These are phyloP conservation scores for Lycophotia porphyrea DNA, from an alignment of 2,888 invertebrate species.

Conservation along the genomic window DNA sequence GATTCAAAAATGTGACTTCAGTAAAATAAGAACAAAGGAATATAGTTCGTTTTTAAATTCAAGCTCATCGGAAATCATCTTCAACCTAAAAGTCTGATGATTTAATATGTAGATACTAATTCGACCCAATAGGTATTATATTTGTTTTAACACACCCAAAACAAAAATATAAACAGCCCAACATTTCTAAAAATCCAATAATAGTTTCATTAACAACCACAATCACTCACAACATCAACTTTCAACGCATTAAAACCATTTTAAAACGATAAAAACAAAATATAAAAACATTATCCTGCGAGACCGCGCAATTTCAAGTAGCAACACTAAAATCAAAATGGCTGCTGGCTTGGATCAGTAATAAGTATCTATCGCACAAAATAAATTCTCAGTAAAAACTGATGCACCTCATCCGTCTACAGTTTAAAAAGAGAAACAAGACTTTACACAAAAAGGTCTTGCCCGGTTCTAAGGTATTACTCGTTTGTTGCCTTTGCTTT, in stretches of 20 bases:
- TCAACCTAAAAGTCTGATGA: background rate
- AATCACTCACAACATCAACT: conserved; percentile 38
- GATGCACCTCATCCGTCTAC: conserved; percentile 81
- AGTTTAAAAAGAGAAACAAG: conserved; percentile 81
- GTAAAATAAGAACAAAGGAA: background rate
- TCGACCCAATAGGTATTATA: too few relatives aligned
- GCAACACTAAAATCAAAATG: conserved; percentile 86
- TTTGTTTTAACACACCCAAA: background rate
- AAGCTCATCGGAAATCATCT: background rate
- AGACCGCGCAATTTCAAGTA: conserved; percentile 81
- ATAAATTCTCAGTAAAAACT: conserved; percentile 81
- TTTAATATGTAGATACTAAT: background rate
- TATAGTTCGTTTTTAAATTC: background rate
- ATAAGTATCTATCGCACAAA: conserved; percentile 57
- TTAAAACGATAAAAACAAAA: conserved; percentile 33
- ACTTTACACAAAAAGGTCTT: conserved; percentile 66
- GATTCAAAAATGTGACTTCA: background rate
- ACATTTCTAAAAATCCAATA: conserved; percentile 42
- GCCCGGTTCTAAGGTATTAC: conserved; percentile 66
- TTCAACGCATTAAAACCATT: conserved; percentile 27
- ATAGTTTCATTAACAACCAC: conserved; percentile 50
- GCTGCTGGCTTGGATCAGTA: conserved; percentile 73
- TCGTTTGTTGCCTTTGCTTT: conserved; percentile 65
- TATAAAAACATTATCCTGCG: conserved; percentile 51
- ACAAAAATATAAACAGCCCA: conserved; percentile 1